Percentiles rank a stretch among this genome's conserved stretches.
phyloP scores from a whole-genome alignment of 1,140 invertebrate genomes.

The Zophobas morio region DNA sequence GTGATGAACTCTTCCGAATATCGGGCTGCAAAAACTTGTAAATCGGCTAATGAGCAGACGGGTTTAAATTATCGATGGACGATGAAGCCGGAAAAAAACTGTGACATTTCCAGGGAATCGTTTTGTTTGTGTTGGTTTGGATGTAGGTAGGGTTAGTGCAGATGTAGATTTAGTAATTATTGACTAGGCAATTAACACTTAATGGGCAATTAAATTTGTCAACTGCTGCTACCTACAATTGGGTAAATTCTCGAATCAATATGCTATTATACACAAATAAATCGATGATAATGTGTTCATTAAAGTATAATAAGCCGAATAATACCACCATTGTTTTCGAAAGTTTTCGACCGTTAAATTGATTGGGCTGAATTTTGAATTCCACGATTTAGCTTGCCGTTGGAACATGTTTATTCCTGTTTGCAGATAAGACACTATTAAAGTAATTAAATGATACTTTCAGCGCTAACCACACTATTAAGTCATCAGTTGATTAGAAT shows the following conservation, averaged over 20 bases:
- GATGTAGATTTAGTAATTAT: conserved; percentile 5
- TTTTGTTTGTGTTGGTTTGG: neutral
- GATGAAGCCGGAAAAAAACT: too few species aligned
- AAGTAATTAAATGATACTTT: conserved; percentile 9
- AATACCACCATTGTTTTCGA: neutral
- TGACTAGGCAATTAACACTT: conserved; percentile 11
- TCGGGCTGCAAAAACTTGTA: too few species aligned
- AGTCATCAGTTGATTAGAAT: conserved; percentile 22
- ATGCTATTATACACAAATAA: neutral
- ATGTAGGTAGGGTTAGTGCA: neutral
- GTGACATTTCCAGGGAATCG: too few species aligned
- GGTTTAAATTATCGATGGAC: too few species aligned
- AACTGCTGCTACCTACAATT: conserved; percentile 5
- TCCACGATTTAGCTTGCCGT: neutral
- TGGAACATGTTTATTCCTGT: conserved; percentile 20
- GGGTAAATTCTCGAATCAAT: conserved; percentile 20
- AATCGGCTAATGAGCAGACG: too few species aligned
- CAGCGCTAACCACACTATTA: conserved; percentile 6
- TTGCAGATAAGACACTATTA: neutral
- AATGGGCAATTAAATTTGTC: conserved; percentile 33
- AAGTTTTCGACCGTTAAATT: neutral
- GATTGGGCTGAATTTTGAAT: neutral
- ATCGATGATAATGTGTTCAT: conserved; percentile 1
- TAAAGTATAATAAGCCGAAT: neutral
- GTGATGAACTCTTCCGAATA: too few species aligned